These are phyloP conservation scores for Leucophora obtusa DNA, from an alignment of 2,888 invertebrate genomes.

Conservation along the genomic window DNA sequence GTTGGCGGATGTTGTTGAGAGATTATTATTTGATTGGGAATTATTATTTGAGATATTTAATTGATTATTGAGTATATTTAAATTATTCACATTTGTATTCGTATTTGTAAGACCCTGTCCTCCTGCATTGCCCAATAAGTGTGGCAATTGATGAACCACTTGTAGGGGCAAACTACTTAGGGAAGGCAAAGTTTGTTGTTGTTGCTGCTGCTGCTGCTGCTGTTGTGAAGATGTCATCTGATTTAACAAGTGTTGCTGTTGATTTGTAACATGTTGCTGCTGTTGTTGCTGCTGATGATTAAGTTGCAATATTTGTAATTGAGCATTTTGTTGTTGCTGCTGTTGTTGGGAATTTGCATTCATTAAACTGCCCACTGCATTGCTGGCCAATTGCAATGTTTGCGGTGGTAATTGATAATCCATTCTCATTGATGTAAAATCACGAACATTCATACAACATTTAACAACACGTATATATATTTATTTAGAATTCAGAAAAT, in stretches of 20 bases:
- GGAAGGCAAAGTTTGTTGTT: constrained; percentile 72
- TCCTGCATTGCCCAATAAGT: constrained; percentile 71
- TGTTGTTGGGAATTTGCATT: constrained; percentile 69
- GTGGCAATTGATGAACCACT: constrained; percentile 78
- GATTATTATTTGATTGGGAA: constrained; percentile 54
- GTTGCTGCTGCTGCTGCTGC: constrained; percentile 64
- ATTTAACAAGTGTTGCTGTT: constrained; percentile 73
- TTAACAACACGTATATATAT: constrained; percentile 26
- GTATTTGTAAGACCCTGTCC: constrained; percentile 38
- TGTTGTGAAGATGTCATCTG: constrained; percentile 70
- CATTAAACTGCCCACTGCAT: constrained; percentile 61
- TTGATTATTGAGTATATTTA: constrained; percentile 62
- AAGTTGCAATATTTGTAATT: constrained; percentile 69
- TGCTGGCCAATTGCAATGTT: constrained; percentile 73
- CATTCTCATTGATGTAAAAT: constrained; percentile 74
- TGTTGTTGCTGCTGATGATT: constrained; percentile 70
- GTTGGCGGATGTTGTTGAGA: constrained; percentile 20
- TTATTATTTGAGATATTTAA: constrained; percentile 52
- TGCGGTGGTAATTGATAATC: constrained; percentile 79
- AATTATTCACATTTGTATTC: constrained; percentile 34
- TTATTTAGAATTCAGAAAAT: background rate
- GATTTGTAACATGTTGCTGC: constrained; percentile 71
- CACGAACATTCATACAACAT: constrained; percentile 31
- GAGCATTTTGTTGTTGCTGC: constrained; percentile 70
- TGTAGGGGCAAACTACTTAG: constrained; percentile 76